Evolutionary conservation across 1,140 invertebrate species (phyloP).

Genomic region (Pemphigus obesinymphae): DNA sequence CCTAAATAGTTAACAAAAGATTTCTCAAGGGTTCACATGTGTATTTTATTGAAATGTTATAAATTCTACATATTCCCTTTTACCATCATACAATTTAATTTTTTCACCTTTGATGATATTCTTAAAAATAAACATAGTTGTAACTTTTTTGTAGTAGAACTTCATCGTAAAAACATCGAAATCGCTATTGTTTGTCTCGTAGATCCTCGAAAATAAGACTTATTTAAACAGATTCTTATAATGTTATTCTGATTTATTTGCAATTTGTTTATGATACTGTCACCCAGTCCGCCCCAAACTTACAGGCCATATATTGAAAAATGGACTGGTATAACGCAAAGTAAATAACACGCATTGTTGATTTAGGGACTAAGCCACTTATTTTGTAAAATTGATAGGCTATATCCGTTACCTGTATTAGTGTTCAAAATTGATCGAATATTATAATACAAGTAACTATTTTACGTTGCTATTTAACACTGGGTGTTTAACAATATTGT

Average conservation of each 20-base stretch:
- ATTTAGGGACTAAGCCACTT: not conserved
- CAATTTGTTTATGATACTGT: not conserved
- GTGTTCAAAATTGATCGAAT: no score
- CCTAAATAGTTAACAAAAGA: not conserved
- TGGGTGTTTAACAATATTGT: no score
- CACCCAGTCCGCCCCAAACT: not conserved
- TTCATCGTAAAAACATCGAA: not conserved
- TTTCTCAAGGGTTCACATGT: not conserved
- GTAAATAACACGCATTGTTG: not conserved
- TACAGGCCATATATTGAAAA: not conserved
- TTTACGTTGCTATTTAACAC: no score
- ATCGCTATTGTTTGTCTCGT: not conserved
- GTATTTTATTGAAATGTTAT: not conserved
- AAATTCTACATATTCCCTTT: not conserved
- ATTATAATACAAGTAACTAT: no score
- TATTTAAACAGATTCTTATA: not conserved
- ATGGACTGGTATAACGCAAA: not conserved
- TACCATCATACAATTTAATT: not conserved
- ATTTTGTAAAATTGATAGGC: no score
- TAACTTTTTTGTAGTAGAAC: not conserved
- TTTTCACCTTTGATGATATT: not conserved
- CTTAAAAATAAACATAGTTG: no score
- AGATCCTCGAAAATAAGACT: not conserved
- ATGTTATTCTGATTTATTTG: not conserved
- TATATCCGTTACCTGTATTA: no score